Evolutionary conservation across 2,888 invertebrate species (phyloP).

Genomic region (Caenorhabditis sinica): DNA sequence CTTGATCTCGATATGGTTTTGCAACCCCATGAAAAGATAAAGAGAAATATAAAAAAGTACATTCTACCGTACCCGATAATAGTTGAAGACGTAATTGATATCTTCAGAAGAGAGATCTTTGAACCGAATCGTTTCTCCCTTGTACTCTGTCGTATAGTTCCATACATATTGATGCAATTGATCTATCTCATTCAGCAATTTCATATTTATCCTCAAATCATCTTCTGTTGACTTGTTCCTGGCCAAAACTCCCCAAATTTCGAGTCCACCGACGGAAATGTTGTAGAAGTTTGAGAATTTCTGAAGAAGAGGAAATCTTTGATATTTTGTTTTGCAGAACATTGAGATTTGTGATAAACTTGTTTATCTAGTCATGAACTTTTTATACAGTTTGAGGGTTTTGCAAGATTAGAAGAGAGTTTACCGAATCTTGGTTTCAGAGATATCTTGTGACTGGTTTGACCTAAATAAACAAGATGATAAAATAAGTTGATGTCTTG

Average conservation of each 20-base stretch:
- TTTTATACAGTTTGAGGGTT: slow-evolving; percentile 10
- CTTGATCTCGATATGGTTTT: neutral
- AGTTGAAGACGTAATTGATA: slow-evolving; percentile 74
- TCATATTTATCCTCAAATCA: slow-evolving; percentile 66
- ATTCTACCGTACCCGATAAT: slow-evolving; percentile 68
- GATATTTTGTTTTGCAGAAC: slow-evolving; percentile 9
- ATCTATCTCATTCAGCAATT: slow-evolving; percentile 76
- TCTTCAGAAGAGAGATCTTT: slow-evolving; percentile 68
- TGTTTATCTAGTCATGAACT: slow-evolving; percentile 16
- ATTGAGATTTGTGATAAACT: slow-evolving; percentile 6
- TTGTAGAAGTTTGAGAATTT: slow-evolving; percentile 80
- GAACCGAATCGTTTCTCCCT: slow-evolving; percentile 65
- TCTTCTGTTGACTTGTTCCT: slow-evolving; percentile 66
- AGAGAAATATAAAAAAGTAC: slow-evolving; percentile 17
- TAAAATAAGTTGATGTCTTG: neutral
- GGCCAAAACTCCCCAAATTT: slow-evolving; percentile 79
- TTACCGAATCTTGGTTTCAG: slow-evolving; percentile 18
- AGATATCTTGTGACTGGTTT: slow-evolving; percentile 27
- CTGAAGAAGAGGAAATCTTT: slow-evolving; percentile 69
- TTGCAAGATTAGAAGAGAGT: slow-evolving; percentile 15
- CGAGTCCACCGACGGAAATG: slow-evolving; percentile 77
- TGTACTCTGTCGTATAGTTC: slow-evolving; percentile 65
- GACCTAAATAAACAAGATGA: slow-evolving; percentile 16
- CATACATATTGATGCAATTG: slow-evolving; percentile 74
- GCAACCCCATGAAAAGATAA: neutral